These are phyloP conservation scores for Trilocha varians DNA, from an alignment of 2,888 invertebrate genomes.

Conservation along the genomic window DNA sequence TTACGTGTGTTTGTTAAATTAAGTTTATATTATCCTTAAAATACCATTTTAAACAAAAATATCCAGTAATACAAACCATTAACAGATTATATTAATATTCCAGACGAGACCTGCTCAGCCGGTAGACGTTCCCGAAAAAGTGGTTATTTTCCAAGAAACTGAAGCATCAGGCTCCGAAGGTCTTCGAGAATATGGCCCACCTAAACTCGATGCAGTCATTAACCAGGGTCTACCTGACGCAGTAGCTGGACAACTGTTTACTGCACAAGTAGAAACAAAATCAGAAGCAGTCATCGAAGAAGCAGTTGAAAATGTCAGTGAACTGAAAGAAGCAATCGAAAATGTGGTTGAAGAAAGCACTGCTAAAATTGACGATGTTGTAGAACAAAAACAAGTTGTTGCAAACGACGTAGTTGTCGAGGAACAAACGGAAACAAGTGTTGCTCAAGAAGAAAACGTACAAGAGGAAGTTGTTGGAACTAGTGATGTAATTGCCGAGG, in stretches of 20 bases:
- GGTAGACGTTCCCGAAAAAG: slow-evolving; percentile 51
- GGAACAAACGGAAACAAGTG: neutral
- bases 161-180: slow-evolving; percentile 64
- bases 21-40: too few relatives aligned
- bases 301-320: neutral
- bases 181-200: slow-evolving; percentile 64
- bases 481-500: slow-evolving; percentile 6
- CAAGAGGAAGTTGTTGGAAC: too few relatives aligned
- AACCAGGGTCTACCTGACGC: slow-evolving; percentile 47
- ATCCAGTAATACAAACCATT: too few relatives aligned
- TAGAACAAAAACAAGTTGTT: neutral
- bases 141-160: slow-evolving; percentile 45
- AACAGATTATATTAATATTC: too few relatives aligned
- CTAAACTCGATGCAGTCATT: slow-evolving; percentile 40
- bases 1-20: too few relatives aligned
- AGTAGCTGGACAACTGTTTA: slow-evolving; percentile 40
- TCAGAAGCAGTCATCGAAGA: slow-evolving; percentile 2
- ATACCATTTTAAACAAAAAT: too few relatives aligned
- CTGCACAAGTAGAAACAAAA: slow-evolving; percentile 13
- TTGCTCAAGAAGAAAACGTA: neutral
- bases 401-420: too few relatives aligned
- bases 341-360: too few relatives aligned
- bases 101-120: slow-evolving; percentile 49
- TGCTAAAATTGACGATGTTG: too few relatives aligned
- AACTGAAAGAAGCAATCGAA: neutral